Conservation (phyloP, 2,113 vertebrate species). For the Pelecanus crispus region DNA sequence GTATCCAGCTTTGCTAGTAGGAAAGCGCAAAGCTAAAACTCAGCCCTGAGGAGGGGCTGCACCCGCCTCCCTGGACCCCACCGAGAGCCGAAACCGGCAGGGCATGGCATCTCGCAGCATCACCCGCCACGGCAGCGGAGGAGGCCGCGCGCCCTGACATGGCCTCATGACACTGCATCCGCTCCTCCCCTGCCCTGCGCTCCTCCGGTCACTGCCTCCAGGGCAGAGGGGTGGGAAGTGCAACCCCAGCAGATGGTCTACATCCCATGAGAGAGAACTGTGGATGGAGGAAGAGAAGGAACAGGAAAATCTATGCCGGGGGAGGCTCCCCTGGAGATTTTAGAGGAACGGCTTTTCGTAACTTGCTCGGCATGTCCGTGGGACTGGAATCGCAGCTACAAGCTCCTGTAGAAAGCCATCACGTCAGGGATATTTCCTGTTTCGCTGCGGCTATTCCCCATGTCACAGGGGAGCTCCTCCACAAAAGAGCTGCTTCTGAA, state of each 20-base stretch:
- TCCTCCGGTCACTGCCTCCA: not conserved
- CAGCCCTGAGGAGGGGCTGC: not conserved
- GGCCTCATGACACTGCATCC: not conserved
- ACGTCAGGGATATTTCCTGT: not conserved
- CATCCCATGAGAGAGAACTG: not conserved
- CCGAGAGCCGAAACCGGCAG: rapidly evolving
- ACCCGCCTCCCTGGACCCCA: not conserved
- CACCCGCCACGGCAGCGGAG: not conserved
- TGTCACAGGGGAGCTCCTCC: not conserved
- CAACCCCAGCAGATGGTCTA: not conserved
- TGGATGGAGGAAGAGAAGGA: not conserved
- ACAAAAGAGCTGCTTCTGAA: constrained; percentile 52
- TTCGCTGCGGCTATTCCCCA: not conserved
- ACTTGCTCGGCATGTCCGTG: not conserved
- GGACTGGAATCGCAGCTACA: not conserved
- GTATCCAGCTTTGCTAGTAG: not conserved
- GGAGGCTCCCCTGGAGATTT: not conserved
- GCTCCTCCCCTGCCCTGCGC: not conserved
- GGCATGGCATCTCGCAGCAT: not conserved
- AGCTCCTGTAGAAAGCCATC: not conserved
- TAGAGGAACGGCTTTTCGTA: not conserved
- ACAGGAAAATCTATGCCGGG: not conserved
- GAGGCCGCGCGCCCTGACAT: not conserved
- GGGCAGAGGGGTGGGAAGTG: not conserved
- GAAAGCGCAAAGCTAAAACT: not conserved